Percentiles rank a stretch among this genome's conserved stretches.
phyloP scores from a whole-genome alignment of 1,140 invertebrate genomes.

The Drosophila mayri region DNA sequence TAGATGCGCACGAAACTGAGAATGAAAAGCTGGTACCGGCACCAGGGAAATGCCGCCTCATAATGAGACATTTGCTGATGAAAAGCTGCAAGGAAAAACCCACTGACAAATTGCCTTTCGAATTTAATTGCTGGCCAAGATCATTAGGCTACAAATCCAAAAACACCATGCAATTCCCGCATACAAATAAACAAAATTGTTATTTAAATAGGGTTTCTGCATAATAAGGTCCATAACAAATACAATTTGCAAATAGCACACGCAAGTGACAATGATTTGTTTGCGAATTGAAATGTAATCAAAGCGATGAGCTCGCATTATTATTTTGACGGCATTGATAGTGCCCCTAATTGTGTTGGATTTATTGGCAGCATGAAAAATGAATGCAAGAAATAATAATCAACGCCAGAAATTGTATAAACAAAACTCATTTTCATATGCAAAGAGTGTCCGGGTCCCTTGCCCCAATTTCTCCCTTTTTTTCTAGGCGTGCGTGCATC shows the following conservation, averaged over 20 bases:
- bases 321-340: conserved; percentile 50
- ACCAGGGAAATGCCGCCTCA: neutral
- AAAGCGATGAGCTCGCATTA: neutral
- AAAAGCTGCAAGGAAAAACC: conserved; percentile 53
- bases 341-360: conserved; percentile 55
- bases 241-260: neutral
- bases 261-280: neutral
- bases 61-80: conserved; percentile 40
- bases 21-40: neutral
- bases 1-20: conserved; percentile 23
- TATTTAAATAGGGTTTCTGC: neutral
- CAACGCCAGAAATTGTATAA: conserved; percentile 29
- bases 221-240: no score
- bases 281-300: neutral
- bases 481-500: conserved; percentile 59
- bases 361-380: conserved; percentile 31
- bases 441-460: conserved; percentile 48
- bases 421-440: conserved; percentile 76
- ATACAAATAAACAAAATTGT: neutral
- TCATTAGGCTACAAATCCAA: conserved; percentile 45
- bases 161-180: conserved; percentile 1
- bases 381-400: conserved; percentile 16
- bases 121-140: conserved; percentile 64
- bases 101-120: conserved; percentile 53
- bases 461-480: neutral